Percentiles rank a stretch among this genome's conserved stretches.
These are phyloP conservation scores for Xenus cinereus DNA, from an alignment of 2,113 vertebrate species.

Conservation along the genomic window DNA sequence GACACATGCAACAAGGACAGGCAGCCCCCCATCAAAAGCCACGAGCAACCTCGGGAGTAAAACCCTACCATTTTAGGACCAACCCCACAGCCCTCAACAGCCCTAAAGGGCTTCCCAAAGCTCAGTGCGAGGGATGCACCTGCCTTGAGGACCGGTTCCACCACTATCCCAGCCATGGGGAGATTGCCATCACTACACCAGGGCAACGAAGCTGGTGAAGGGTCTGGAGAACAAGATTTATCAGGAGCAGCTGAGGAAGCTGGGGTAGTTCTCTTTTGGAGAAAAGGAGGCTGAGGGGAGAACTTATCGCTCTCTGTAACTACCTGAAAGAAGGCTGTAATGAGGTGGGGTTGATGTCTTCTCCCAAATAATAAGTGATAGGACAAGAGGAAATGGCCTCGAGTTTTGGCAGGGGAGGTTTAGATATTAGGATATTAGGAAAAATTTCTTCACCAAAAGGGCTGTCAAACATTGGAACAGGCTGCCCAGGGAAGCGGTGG, in stretches of 20 bases:
- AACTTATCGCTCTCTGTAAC: background rate
- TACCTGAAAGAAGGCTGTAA: background rate
- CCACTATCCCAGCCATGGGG: fast-evolving
- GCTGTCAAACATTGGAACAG: background rate
- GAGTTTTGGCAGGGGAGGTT: background rate
- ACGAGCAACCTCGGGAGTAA: fast-evolving
- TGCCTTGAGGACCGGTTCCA: background rate
- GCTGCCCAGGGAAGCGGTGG: background rate
- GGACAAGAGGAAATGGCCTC: background rate
- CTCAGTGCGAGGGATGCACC: fast-evolving
- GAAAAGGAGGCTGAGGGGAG: background rate
- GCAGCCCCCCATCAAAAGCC: background rate
- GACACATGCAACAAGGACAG: fast-evolving
- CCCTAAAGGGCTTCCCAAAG: background rate
- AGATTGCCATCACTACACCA: background rate
- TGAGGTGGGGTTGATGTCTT: background rate
- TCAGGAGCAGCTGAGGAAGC: background rate
- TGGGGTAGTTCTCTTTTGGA: background rate
- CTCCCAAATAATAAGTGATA: background rate
- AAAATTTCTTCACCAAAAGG: background rate
- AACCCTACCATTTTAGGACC: fast-evolving
- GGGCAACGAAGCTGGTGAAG: background rate
- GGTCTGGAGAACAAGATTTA: background rate
- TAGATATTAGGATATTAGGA: background rate
- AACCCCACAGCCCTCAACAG: background rate